These are phyloP conservation scores for Heterodera schachtii DNA, from an alignment of 1,140 invertebrate genomes.

Conservation along the genomic window DNA sequence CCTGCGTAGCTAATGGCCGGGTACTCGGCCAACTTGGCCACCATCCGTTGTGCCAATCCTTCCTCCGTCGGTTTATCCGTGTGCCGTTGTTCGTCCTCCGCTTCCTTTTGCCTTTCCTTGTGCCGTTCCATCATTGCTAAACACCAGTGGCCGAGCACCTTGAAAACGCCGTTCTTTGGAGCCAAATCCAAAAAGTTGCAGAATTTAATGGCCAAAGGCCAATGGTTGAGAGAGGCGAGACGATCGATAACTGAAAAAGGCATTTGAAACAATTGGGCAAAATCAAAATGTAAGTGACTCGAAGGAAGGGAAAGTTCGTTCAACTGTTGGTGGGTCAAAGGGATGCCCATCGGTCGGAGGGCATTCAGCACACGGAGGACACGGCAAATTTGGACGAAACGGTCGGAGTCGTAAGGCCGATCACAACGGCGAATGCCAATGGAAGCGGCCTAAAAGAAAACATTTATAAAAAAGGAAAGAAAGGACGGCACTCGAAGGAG, in stretches of 20 bases:
- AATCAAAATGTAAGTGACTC: background rate
- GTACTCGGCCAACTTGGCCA: slow-evolving; percentile 30
- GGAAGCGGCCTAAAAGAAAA: slow-evolving; percentile 36
- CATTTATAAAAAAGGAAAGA: background rate
- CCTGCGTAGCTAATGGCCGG: slow-evolving; percentile 44
- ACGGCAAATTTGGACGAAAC: slow-evolving; percentile 34
- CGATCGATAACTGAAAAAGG: slow-evolving; percentile 31
- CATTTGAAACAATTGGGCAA: background rate
- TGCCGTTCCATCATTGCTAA: slow-evolving; percentile 30
- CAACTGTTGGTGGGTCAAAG: slow-evolving; percentile 35
- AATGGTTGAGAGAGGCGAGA: slow-evolving; percentile 34
- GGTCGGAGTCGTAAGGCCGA: slow-evolving; percentile 30
- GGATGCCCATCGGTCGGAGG: slow-evolving; percentile 36
- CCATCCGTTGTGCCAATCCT: slow-evolving; percentile 27
- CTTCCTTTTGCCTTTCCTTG: slow-evolving; percentile 8
- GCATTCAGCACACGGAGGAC: slow-evolving; percentile 39
- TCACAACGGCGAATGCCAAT: slow-evolving; percentile 30
- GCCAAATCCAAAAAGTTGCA: slow-evolving; percentile 37
- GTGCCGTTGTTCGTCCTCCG: background rate
- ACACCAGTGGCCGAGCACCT: slow-evolving; percentile 40
- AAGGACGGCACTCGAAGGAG: slow-evolving; percentile 29
- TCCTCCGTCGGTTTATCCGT: background rate
- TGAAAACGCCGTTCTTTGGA: slow-evolving; percentile 33
- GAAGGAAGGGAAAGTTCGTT: slow-evolving; percentile 35
- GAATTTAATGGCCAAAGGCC: slow-evolving; percentile 38